Evolutionary conservation across 2,797 vertebrate genomes (phyloP).

Genomic region (Takifugu rubripes): DNA sequence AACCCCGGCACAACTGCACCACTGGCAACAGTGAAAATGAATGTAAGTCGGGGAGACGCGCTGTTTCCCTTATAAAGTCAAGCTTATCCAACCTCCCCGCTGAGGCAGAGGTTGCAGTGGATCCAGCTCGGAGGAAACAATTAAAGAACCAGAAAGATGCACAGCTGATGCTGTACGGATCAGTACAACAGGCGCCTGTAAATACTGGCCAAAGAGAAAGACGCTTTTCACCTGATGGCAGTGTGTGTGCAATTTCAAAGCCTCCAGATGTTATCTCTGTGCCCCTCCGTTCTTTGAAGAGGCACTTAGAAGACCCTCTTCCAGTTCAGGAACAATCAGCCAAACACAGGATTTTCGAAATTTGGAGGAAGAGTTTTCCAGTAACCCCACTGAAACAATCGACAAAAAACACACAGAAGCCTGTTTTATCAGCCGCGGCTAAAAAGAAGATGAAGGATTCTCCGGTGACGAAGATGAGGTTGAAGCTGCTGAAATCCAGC

Average conservation of each 20-base stretch:
- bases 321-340: not conserved
- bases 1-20: no score
- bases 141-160: not conserved
- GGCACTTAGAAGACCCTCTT: not conserved
- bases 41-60: conserved; percentile 12
- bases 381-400: not conserved
- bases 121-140: not conserved
- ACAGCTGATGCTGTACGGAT: conserved; percentile 59
- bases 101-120: not conserved
- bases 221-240: rapidly evolving
- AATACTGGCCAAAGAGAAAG: not conserved
- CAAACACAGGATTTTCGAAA: conserved; percentile 34
- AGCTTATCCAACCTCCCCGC: conserved; percentile 1
- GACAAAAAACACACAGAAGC: conserved; percentile 3
- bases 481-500: not conserved
- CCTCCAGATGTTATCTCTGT: conserved; percentile 45
- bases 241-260: rapidly evolving
- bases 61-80: not conserved
- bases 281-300: conserved; percentile 1
- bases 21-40: not conserved
- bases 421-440: rapidly evolving
- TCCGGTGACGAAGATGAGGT: conserved; percentile 5
- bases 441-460: not conserved
- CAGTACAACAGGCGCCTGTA: not conserved
- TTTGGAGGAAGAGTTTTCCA: conserved; percentile 31